A percentile compares a stretch with the other conserved stretches of the same genome.
phyloP scores from a whole-genome alignment of 2,797 vertebrate genomes.

The Monodelphis domestica region DNA sequence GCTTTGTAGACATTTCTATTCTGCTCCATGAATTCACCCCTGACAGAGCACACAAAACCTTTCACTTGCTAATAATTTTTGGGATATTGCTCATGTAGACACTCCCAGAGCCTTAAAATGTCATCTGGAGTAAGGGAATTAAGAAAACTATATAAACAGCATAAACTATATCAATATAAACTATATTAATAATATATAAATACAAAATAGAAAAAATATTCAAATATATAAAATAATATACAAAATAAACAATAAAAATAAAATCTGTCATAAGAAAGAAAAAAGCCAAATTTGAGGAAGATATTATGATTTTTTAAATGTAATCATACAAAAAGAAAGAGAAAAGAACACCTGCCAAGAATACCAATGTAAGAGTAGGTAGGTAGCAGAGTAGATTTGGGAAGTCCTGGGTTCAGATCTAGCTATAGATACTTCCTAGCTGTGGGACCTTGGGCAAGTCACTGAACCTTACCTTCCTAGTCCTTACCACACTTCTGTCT shows the following conservation, averaged over 20 bases:
- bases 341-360: neutral
- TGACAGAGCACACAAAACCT: neutral
- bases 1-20: neutral
- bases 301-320: neutral
- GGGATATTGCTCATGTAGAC: neutral
- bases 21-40: neutral
- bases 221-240: too few species aligned
- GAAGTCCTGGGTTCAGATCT: too few species aligned
- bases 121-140: neutral
- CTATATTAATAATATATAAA: too few species aligned
- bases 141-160: neutral
- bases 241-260: too few species aligned
- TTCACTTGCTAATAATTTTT: neutral
- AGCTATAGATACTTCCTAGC: too few species aligned
- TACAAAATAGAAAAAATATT: too few species aligned
- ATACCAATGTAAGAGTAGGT: too few species aligned
- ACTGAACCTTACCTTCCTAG: too few species aligned
- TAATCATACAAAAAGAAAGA: conserved; percentile 27
- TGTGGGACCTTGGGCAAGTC: too few species aligned
- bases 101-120: neutral
- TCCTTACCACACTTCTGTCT: too few species aligned
- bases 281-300: neutral
- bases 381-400: too few species aligned
- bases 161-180: neutral
- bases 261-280: neutral